Evolutionary conservation across 2,113 vertebrate species (phyloP), one percentile per base, ranked within the genome.

Genomic region (Brevimyrus niger): DNA sequence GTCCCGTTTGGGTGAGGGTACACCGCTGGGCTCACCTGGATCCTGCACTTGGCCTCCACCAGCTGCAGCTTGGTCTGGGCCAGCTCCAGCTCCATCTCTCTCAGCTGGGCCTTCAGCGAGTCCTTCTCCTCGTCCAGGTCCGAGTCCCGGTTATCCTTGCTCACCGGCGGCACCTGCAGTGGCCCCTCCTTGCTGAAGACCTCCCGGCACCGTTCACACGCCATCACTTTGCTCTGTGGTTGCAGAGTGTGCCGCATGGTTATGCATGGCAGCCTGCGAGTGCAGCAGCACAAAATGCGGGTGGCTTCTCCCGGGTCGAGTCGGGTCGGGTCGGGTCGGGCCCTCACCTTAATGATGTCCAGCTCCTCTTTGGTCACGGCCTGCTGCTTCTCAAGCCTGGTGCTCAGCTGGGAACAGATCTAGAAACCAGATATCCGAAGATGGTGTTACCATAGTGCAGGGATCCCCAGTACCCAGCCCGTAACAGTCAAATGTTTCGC

Each of bases 31-130:
- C 73, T 92, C 90, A 99, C 98, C 98, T 99, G 98, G 90, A 99
- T 99, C 95, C 97, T 98, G 90, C 98, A 99, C 94, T 99, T 99
- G 93, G 98, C 98, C 95, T 99, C 98, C 94, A 99, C 98, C 90
- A 99, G 96, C 94, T 99, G 98, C 91, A 99, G 97, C 91, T 99
- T 99, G 92, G 98, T 99, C 93, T 99, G 98, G n/a, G 98, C 98
- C 93, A 99, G 94, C 89, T 99, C 98, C 94, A 99, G 96, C 93
- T 99, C 98, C 97, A 99, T 96, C 90, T 99, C 98, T 82, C 98
- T 93, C 89, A 99, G 97, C 92, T 99, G 98, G 90, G 97, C 97
- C 94, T 97, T 97, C 42, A 99, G 96, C 0, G 96, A 96, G 88
- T 99, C 97, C 93, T 99, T 99, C 94, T 99, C 98, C 50, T 99